Evolutionary conservation across 2,113 vertebrate genomes (phyloP), one percentile per base, ranked within the genome.

Genomic region (Spermophilus dauricus): DNA sequence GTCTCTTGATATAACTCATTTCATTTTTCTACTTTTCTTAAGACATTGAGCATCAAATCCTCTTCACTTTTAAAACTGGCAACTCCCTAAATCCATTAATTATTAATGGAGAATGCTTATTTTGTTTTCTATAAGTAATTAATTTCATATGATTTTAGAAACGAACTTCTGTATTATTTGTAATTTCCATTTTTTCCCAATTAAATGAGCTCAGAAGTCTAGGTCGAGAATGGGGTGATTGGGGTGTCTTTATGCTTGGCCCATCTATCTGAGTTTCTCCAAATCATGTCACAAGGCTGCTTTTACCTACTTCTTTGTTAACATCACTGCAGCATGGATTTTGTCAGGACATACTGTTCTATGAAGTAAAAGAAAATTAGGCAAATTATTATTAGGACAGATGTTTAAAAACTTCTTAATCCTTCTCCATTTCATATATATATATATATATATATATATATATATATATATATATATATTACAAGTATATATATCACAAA

Each of bases 191-290:
- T 9, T 39, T 63, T 30, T 13, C 78, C 13, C 45, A 32, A 30
- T 72, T 28, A 14, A 22, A 34, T 37, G 51, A 26, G 9, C 14
- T 48, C 30, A 45, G 28, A 89, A 37, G 8, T 88, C 61, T 73
- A 88, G 8, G 1, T 65, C 2, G 3, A 4, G 9, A 17, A 51
- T 45, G 45, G 45, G 45, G 45, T 45, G 7, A 45, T 18, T 5
- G 0, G 12, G 4, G 34, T 53, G 30, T 58, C 9, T 10, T 90
- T 70, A 30, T 9, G 39, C n/a, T 34, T n/a, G 11, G 14, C 4
- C 8, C 0, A 18, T 4, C 2, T 10, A 24, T 37, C 22, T 17
- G 18, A 7, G 0, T 2, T 53, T 72, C 37, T 45, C 90, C 6
- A 45, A 75, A 73, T 78, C 1, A 32, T 2, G 18, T 45, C 14